A percentile compares a stretch with the other conserved stretches of the same genome.
These are phyloP conservation scores for Perognathus longimembris DNA, from an alignment of 2,113 vertebrate genomes.

Conservation along the genomic window DNA sequence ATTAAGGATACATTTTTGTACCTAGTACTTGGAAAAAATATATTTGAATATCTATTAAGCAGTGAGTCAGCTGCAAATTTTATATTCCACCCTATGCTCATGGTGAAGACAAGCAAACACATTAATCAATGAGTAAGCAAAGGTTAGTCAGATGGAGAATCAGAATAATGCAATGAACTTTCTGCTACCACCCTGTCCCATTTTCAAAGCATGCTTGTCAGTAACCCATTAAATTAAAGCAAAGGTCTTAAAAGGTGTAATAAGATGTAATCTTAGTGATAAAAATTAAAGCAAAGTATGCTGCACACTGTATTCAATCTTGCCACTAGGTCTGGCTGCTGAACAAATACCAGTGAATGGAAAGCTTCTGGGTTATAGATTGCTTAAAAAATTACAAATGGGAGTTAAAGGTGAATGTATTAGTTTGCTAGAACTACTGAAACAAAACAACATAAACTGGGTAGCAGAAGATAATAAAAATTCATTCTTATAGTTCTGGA, in stretches of 20 bases:
- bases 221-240: conserved; percentile 42
- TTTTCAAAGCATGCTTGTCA: conserved; percentile 49
- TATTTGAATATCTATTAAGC: conserved; percentile 53
- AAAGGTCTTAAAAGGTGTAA: conserved; percentile 24
- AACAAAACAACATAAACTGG: background rate
- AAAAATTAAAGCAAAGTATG: conserved; percentile 22
- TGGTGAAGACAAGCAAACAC: conserved; percentile 59
- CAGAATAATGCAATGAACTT: conserved; percentile 43
- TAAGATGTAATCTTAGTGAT: conserved; percentile 28
- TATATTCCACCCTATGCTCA: conserved; percentile 57
- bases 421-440: background rate
- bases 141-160: conserved; percentile 56
- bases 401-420: background rate
- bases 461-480: background rate
- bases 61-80: conserved; percentile 66
- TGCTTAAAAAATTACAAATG: background rate
- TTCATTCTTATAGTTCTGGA: background rate
- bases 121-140: conserved; percentile 70
- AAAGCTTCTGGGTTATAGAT: background rate
- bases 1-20: conserved; percentile 25
- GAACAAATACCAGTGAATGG: conserved; percentile 34
- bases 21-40: conserved; percentile 12
- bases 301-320: conserved; percentile 20
- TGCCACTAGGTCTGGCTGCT: background rate
- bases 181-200: background rate